A percentile compares a stretch with the other conserved stretches of the same genome.
These are phyloP conservation scores for Chrysocyon brachyurus DNA, from an alignment of 2,797 vertebrate genomes.

Conservation along the genomic window DNA sequence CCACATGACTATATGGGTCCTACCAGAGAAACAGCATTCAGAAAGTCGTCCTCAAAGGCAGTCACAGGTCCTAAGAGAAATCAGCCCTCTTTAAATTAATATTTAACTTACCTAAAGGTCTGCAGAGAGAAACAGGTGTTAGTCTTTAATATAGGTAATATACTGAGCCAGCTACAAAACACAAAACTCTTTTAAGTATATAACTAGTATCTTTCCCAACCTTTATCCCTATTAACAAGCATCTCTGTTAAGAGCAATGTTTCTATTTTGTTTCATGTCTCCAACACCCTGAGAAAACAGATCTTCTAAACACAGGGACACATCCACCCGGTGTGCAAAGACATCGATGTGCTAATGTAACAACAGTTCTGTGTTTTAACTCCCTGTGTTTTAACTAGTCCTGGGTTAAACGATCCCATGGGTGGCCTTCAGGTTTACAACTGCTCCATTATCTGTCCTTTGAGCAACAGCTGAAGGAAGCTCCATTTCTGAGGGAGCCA, in stretches of 20 bases:
- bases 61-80: neutral
- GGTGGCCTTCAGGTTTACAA: neutral
- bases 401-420: constrained; percentile 28
- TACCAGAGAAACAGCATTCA: neutral
- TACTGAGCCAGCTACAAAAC: neutral
- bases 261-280: neutral
- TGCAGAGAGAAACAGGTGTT: neutral
- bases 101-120: neutral
- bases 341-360: neutral
- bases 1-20: neutral
- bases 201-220: neutral
- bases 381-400: neutral
- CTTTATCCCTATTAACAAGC: neutral
- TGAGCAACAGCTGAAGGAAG: constrained; percentile 89
- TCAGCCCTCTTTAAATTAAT: neutral
- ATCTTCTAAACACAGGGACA: constrained; percentile 37
- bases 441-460: constrained; percentile 88
- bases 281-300: neutral
- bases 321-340: constrained; percentile 7
- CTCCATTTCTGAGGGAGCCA: constrained; percentile 89
- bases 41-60: neutral
- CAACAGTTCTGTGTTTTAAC: constrained; percentile 35
- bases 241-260: neutral
- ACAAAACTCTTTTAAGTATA: neutral
- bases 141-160: neutral